Percentiles rank a stretch among this genome's conserved stretches.
phyloP scores from a whole-genome alignment of 2,113 vertebrate species.

The Phycodurus eques region DNA sequence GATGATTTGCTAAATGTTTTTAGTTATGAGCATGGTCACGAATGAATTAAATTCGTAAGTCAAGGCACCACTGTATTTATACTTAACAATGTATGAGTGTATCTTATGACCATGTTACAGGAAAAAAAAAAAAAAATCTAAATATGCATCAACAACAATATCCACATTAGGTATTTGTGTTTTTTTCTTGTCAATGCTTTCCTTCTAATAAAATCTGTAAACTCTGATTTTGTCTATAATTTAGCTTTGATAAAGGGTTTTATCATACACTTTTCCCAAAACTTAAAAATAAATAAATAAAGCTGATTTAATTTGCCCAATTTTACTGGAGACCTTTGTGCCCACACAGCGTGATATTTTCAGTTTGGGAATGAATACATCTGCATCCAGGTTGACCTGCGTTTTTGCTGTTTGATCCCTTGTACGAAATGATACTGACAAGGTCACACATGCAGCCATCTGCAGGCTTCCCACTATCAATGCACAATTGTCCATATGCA shows the following conservation, averaged over 20 bases:
- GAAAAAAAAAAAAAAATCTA: too few species aligned
- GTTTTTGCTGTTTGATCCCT: slow-evolving; percentile 27
- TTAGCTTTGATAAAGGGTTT: background rate
- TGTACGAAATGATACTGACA: slow-evolving; percentile 37
- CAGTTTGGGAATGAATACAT: slow-evolving; percentile 52
- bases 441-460: slow-evolving; percentile 50
- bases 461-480: slow-evolving; percentile 56
- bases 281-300: background rate
- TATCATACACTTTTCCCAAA: background rate
- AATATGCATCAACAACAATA: too few species aligned
- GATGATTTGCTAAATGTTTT: too few species aligned
- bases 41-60: too few species aligned
- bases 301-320: background rate
- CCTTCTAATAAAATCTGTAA: background rate
- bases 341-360: background rate
- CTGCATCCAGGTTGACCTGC: slow-evolving; percentile 28
- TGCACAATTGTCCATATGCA: background rate
- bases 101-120: too few species aligned
- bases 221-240: background rate
- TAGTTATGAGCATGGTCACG: too few species aligned
- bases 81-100: too few species aligned
- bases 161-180: background rate
- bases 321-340: background rate
- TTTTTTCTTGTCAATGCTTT: background rate
- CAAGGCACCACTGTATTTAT: too few species aligned